phyloP scores from a whole-genome alignment of 2,797 vertebrate genomes.

The Hippocampus kuda region DNA sequence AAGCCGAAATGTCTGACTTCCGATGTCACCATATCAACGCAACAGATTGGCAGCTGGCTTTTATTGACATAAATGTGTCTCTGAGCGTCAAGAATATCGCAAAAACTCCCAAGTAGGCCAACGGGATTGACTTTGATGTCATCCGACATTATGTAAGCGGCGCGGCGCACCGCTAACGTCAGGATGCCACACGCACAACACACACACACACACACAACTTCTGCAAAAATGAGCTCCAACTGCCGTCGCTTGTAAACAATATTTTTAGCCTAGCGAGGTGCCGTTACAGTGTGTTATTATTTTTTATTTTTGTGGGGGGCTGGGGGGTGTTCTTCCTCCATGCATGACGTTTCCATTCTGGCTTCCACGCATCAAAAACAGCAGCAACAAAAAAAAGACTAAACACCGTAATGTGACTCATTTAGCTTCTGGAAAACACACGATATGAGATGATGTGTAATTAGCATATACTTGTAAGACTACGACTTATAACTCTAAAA shows the following conservation, averaged over 20 bases:
- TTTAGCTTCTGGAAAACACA: background rate
- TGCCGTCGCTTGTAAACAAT: slow-evolving; percentile 3
- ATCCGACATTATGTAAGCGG: background rate
- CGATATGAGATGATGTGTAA: slow-evolving; percentile 14
- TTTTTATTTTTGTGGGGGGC: slow-evolving; percentile 5
- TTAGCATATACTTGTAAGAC: slow-evolving; percentile 9
- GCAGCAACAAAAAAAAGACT: no score
- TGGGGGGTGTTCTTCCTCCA: background rate
- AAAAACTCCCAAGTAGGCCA: slow-evolving; percentile 6
- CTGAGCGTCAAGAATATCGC: background rate
- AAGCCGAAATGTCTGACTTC: background rate
- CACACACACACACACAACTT: background rate
- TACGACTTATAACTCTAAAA: slow-evolving; percentile 1
- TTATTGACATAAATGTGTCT: background rate
- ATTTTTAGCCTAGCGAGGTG: slow-evolving; percentile 4
- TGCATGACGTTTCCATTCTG: background rate
- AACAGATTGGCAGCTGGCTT: background rate
- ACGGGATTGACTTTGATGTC: background rate
- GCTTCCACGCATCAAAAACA: background rate
- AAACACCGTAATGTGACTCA: background rate
- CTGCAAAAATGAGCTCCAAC: background rate
- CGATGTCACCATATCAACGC: background rate
- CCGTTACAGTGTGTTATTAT: slow-evolving; percentile 17
- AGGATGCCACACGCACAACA: background rate
- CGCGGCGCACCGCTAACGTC: background rate